phyloP scores from a whole-genome alignment of 2,113 vertebrate species.

The Syngnathus scovelli region DNA sequence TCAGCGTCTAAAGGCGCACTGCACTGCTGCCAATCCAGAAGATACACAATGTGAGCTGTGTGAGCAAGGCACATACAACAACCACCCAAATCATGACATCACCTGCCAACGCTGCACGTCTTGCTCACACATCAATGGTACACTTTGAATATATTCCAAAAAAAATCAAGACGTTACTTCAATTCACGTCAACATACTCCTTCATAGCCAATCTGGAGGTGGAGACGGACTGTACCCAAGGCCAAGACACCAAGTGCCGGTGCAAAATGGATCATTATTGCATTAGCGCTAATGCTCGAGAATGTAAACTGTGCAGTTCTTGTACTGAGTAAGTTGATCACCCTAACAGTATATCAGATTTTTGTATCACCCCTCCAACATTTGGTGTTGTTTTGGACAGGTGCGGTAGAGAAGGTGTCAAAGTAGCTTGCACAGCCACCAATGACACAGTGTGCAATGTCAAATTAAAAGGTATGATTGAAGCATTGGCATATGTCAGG shows the following conservation, averaged over 20 bases:
- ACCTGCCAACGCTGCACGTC: conserved; percentile 42
- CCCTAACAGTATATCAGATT: background rate
- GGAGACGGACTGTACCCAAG: background rate
- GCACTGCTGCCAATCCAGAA: rapidly evolving
- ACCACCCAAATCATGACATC: rapidly evolving
- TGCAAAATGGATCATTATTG: conserved; percentile 57
- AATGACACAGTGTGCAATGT: conserved; percentile 52
- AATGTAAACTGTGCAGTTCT: conserved; percentile 28
- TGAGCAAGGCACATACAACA: rapidly evolving
- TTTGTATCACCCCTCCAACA: background rate
- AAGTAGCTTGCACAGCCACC: conserved; percentile 28
- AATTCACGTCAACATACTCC: background rate
- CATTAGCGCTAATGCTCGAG: rapidly evolving
- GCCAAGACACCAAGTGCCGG: conserved; percentile 38
- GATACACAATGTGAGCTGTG: conserved; percentile 1
- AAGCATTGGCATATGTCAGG: background rate
- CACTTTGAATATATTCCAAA: background rate
- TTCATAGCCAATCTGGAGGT: conserved; percentile 43
- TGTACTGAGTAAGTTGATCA: conserved; percentile 53
- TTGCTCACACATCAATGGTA: conserved; percentile 48
- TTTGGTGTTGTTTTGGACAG: conserved; percentile 26
- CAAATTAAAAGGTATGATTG: conserved; percentile 5
- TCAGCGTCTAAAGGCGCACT: background rate
- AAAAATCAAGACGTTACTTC: background rate
- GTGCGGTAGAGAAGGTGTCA: conserved; percentile 24